Evolutionary conservation across 2,113 vertebrate species (phyloP).

Genomic region (Cairina moschata): DNA sequence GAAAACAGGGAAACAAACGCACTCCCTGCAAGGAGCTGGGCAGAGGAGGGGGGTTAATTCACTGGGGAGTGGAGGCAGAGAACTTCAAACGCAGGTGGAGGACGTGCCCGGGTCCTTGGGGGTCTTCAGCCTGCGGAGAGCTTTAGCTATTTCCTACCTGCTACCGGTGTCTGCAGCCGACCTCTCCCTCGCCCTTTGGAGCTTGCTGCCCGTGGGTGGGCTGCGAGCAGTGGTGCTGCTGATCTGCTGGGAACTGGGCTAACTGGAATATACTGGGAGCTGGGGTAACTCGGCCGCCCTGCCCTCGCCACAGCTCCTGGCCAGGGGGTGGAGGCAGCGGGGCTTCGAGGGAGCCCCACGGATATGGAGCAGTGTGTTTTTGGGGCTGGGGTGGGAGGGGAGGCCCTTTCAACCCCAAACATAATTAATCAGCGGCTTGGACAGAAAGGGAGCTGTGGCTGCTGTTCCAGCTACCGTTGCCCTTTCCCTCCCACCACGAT

Average conservation of each 20-base stretch:
- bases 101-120: not conserved
- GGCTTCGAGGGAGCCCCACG: not conserved
- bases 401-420: not conserved
- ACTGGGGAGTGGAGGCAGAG: accelerated
- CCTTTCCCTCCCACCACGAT: not conserved
- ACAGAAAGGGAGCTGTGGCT: not conserved
- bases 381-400: not conserved
- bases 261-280: not conserved
- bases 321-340: slow-evolving; percentile 42
- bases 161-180: slow-evolving; percentile 37
- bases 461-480: not conserved
- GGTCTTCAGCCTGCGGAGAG: not conserved
- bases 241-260: not conserved
- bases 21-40: not conserved
- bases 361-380: not conserved
- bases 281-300: not conserved
- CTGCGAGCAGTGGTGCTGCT: not conserved
- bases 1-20: not conserved
- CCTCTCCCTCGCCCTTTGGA: slow-evolving; percentile 22
- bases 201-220: slow-evolving; percentile 59
- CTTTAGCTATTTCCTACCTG: not conserved
- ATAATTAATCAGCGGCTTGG: not conserved
- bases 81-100: not conserved
- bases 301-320: not conserved
- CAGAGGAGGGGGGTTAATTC: accelerated